phyloP scores from a whole-genome alignment of 2,888 invertebrate species.

The Morpho achilles region DNA sequence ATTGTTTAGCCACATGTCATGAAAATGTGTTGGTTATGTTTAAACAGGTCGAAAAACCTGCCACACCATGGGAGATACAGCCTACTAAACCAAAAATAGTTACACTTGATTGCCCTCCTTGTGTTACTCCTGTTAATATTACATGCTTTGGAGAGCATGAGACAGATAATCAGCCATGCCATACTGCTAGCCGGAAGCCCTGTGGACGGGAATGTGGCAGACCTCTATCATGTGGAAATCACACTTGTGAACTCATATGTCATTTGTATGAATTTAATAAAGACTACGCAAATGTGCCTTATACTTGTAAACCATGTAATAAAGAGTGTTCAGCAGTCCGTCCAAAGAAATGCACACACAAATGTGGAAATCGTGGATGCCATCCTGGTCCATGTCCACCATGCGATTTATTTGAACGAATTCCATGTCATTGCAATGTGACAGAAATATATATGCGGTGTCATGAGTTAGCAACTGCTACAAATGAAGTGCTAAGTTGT shows the following conservation, averaged over 20 bases:
- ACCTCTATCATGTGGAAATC: slow-evolving; percentile 86
- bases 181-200: slow-evolving; percentile 83
- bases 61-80: slow-evolving; percentile 83
- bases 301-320: slow-evolving; percentile 58
- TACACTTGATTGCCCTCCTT: slow-evolving; percentile 84
- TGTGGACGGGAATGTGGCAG: slow-evolving; percentile 90
- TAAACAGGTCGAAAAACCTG: slow-evolving; percentile 78
- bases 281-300: slow-evolving; percentile 69
- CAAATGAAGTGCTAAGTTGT: slow-evolving; percentile 80
- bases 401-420: slow-evolving; percentile 84
- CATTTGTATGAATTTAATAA: slow-evolving; percentile 73
- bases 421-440: slow-evolving; percentile 90
- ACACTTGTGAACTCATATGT: slow-evolving; percentile 85
- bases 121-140: slow-evolving; percentile 83
- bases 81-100: slow-evolving; percentile 69
- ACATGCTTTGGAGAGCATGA: slow-evolving; percentile 88
- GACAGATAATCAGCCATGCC: slow-evolving; percentile 82
- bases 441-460: slow-evolving; percentile 88
- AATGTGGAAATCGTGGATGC: slow-evolving; percentile 83
- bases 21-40: slow-evolving; percentile 83
- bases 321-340: slow-evolving; percentile 81
- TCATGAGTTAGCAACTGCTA: slow-evolving; percentile 79
- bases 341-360: slow-evolving; percentile 86
- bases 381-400: slow-evolving; percentile 87
- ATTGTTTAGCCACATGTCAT: slow-evolving; percentile 87